Conservation (phyloP, 2,113 vertebrate genomes). For the Podarcis muralis region DNA sequence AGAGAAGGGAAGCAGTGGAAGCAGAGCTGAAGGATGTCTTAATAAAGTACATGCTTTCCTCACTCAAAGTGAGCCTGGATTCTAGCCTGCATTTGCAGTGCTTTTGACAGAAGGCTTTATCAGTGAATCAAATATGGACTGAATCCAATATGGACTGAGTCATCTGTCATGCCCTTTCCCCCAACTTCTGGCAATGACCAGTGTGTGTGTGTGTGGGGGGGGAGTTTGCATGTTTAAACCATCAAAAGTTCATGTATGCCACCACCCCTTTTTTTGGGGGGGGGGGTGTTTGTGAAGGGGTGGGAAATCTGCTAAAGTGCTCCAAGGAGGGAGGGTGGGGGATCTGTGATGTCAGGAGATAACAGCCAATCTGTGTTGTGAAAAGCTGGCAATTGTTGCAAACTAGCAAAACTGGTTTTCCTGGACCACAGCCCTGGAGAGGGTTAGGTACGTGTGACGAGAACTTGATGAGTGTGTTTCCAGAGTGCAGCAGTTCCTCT, state of each 20-base stretch:
- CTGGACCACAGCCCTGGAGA: not conserved
- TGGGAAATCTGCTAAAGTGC: not conserved
- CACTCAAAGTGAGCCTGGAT: not conserved
- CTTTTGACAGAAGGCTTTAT: not conserved
- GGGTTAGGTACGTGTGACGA: not conserved
- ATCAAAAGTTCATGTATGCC: not conserved
- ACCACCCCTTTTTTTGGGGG: too few relatives aligned
- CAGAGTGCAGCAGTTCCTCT: not conserved
- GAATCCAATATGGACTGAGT: not conserved
- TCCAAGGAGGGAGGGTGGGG: not conserved
- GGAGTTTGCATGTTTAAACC: not conserved
- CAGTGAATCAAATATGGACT: not conserved
- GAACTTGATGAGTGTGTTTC: not conserved
- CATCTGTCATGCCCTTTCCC: not conserved
- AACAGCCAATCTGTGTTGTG: not conserved
- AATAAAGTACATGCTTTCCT: not conserved
- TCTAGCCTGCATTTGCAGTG: not conserved
- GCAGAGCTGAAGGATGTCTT: not conserved
- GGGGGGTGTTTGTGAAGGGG: too few relatives aligned
- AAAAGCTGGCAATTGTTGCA: not conserved
- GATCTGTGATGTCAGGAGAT: not conserved
- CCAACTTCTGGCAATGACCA: not conserved
- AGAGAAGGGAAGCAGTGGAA: not conserved
- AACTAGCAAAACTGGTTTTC: constrained; percentile 7
- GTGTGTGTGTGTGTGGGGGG: not conserved